Percentiles rank a stretch among this genome's conserved stretches.
These are phyloP conservation scores for Spondyliosoma cantharus DNA, from an alignment of 2,797 vertebrate genomes.

Conservation along the genomic window DNA sequence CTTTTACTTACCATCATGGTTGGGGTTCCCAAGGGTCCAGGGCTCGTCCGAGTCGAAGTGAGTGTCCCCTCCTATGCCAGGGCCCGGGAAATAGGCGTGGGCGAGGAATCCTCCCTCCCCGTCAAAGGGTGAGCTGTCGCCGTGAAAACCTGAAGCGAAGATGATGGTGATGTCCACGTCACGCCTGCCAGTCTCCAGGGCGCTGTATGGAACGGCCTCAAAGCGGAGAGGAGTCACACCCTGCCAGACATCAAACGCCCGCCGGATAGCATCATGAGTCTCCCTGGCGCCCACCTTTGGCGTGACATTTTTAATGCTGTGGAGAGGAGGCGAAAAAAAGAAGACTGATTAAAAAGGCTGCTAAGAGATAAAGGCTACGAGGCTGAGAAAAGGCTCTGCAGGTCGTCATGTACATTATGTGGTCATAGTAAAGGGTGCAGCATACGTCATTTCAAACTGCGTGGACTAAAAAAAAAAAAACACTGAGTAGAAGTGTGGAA, in stretches of 20 bases:
- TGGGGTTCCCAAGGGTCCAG: slow-evolving; percentile 98
- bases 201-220: slow-evolving; percentile 95
- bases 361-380: background rate
- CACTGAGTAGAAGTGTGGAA: background rate
- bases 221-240: slow-evolving; percentile 98
- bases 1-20: slow-evolving; percentile 91
- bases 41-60: slow-evolving; percentile 99
- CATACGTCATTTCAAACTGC: slow-evolving; percentile 5
- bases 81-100: slow-evolving; percentile 97
- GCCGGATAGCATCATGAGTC: slow-evolving; percentile 97
- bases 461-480: slow-evolving; percentile 7
- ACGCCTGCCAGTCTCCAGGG: slow-evolving; percentile 94
- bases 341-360: background rate
- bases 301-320: slow-evolving; percentile 98
- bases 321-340: background rate
- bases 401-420: background rate
- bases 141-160: slow-evolving; percentile 98
- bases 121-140: slow-evolving; percentile 98
- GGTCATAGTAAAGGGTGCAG: background rate
- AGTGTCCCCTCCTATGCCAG: slow-evolving; percentile 98
- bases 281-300: slow-evolving; percentile 97
- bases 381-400: background rate
- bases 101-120: slow-evolving; percentile 98
- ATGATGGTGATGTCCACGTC: slow-evolving; percentile 99
- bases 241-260: slow-evolving; percentile 99